Evolutionary conservation across 2,797 vertebrate genomes (phyloP), one percentile per base, ranked within the genome.

Genomic region (Silurus lanzhouensis): DNA sequence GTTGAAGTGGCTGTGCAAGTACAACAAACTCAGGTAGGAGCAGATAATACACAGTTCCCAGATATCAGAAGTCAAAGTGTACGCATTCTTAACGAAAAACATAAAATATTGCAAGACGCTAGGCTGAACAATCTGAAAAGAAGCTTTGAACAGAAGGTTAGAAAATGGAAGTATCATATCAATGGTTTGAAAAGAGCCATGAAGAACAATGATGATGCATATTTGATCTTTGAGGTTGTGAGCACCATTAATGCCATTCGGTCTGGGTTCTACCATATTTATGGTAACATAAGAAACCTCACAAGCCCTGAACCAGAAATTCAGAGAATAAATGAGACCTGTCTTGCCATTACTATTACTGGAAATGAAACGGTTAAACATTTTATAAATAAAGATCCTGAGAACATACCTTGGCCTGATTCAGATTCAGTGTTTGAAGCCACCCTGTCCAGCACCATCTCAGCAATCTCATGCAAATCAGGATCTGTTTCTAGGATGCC

Each of bases 361-460:
- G 63, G 9, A 12, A 66, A n/a, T 66, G 63, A 66, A 25, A 66
- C 1, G 9, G 63, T n/a, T 8, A 19, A 61, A 61, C 20, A 7
- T 6, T 66, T 66, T 27, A 27, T 27, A 27, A 27, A 8, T n/a
- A n/a, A 2, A 44, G 67, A 90, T 86, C 63, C 67, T 44, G 77
- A 88, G 22, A 79, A 64, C 55, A 85, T 86, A 66, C 44, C 52
- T 12, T 79, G 84, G 77, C 88, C 84, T 60, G 84, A 86, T 44
- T 81, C 88, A 52, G 78, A 80, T 8, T 84, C 84, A 60, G 78
- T 89, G 78, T 89, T 86, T 89, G 82, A 86, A 63, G 13, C 38
- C 80, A 88, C 48, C 10, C 58, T 77, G 64, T 88, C 84, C 22
- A 74, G 63, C 78, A 68, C 66, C 0, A 52, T 57, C 44, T 84